Percentiles rank a stretch among this genome's conserved stretches.
Evolutionary conservation across 2,797 vertebrate genomes (phyloP).

Genomic region (Tolypeutes matacus): DNA sequence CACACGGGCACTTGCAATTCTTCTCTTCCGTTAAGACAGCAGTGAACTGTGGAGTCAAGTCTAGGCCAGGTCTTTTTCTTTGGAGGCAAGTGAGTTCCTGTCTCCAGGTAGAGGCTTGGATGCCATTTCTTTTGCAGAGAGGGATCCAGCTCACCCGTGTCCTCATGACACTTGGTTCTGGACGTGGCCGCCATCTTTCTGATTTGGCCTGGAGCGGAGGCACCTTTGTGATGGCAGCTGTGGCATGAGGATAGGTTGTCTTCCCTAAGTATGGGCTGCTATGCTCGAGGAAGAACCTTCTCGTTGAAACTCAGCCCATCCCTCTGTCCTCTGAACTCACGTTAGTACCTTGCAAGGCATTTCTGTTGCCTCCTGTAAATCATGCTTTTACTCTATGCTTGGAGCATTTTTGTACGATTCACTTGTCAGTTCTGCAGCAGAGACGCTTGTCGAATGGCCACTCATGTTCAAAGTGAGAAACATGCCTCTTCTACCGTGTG

Average conservation of each 20-base stretch:
- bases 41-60: fast-evolving
- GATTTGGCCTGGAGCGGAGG: neutral
- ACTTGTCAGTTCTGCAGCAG: too few species aligned
- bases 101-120: fast-evolving
- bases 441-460: fast-evolving
- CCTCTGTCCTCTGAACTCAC: neutral
- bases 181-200: fast-evolving
- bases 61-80: too few species aligned
- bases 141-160: neutral
- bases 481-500: too few species aligned
- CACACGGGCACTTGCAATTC: too few species aligned
- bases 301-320: neutral
- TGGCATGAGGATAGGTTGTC: neutral
- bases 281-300: neutral
- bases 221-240: too few species aligned
- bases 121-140: neutral
- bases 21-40: neutral
- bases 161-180: neutral
- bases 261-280: neutral
- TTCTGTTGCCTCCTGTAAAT: neutral
- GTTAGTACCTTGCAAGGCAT: neutral
- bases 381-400: neutral
- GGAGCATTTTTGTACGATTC: neutral
- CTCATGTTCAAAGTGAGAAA: neutral
- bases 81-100: neutral